A percentile compares a stretch with the other conserved stretches of the same genome.
Evolutionary conservation across 2,888 invertebrate species (phyloP).

Genomic region (Chouioia cunea): DNA sequence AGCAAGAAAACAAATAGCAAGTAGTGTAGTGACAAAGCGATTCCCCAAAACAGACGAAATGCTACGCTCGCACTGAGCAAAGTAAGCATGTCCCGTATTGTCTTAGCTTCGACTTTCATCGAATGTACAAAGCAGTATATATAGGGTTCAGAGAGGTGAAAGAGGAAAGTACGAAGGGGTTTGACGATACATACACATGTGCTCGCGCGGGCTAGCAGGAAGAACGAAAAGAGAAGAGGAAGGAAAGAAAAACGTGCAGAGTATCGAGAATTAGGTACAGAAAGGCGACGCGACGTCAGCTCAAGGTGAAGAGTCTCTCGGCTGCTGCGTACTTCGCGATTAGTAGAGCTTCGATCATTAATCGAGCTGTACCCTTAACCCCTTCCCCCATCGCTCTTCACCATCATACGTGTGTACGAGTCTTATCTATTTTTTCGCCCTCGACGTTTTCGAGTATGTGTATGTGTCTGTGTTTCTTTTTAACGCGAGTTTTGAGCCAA

Average conservation of each 20-base stretch:
- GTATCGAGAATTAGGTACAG: neutral
- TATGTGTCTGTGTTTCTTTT: neutral
- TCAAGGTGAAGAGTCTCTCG: conserved; percentile 44
- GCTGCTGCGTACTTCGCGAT: conserved; percentile 16
- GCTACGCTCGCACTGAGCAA: too few species aligned
- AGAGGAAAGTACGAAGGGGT: neutral
- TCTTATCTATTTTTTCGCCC: conserved; percentile 30
- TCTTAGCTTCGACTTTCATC: conserved; percentile 8
- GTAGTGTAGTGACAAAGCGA: too few species aligned
- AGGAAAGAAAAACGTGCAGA: neutral
- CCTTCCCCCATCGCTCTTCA: neutral
- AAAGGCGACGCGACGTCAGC: conserved; percentile 40
- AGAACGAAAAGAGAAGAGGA: neutral
- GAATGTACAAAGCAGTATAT: neutral
- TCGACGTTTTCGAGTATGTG: neutral
- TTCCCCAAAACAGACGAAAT: too few species aligned
- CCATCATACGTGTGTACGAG: conserved; percentile 3
- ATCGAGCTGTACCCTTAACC: conserved; percentile 25
- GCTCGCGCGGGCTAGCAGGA: neutral
- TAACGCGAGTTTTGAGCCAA: neutral
- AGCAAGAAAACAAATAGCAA: too few species aligned
- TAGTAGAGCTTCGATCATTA: conserved; percentile 41
- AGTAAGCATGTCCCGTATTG: conserved; percentile 6
- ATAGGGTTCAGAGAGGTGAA: conserved; percentile 1
- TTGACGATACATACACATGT: too few species aligned